These are phyloP conservation scores for Zophobas atratus DNA, from an alignment of 1,140 invertebrate species.

Conservation along the genomic window DNA sequence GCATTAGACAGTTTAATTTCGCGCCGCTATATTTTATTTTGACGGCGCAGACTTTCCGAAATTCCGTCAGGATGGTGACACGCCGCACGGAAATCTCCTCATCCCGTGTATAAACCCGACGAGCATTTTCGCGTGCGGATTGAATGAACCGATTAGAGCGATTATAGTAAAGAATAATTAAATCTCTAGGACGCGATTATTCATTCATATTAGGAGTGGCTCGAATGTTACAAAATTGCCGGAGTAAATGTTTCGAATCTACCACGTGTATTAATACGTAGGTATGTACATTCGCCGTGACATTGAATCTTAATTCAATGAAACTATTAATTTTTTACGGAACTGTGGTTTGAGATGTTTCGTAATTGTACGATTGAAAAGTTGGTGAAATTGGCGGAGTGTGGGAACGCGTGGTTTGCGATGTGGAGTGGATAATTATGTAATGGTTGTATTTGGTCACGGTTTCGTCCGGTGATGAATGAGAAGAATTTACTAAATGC, in stretches of 20 bases:
- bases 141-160: slow-evolving; percentile 27
- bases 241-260: slow-evolving; percentile 19
- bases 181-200: slow-evolving; percentile 27
- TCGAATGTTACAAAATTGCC: slow-evolving; percentile 28
- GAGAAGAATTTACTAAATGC: no score
- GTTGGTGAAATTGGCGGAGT: no score
- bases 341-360: not conserved
- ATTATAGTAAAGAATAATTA: slow-evolving; percentile 25
- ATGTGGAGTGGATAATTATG: no score
- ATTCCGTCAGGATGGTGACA: not conserved
- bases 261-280: slow-evolving; percentile 26
- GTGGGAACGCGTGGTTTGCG: no score
- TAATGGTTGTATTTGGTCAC: no score
- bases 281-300: slow-evolving; percentile 31
- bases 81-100: no score
- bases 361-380: not conserved
- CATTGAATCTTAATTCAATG: slow-evolving; percentile 26
- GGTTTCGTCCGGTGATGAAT: no score
- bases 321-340: slow-evolving; percentile 18
- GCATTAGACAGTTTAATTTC: not conserved
- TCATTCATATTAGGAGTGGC: slow-evolving; percentile 35
- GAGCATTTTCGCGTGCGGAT: not conserved
- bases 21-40: not conserved
- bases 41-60: not conserved
- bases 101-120: no score